Evolutionary conservation across 2,888 invertebrate species (phyloP).

Genomic region (Habroteleia sp.): DNA sequence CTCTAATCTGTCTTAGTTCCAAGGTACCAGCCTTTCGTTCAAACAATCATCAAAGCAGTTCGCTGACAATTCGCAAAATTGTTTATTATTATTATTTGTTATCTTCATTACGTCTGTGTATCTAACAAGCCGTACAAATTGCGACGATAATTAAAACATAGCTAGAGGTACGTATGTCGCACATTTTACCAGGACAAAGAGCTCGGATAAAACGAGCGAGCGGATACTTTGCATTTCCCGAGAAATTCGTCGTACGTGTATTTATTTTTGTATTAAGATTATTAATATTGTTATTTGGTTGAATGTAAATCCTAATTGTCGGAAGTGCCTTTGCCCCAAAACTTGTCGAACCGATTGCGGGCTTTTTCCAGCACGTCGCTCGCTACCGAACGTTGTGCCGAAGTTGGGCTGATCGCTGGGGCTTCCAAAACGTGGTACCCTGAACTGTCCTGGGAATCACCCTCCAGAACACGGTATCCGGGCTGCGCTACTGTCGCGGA

Average conservation of each 20-base stretch:
- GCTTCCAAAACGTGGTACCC: slow-evolving; percentile 80
- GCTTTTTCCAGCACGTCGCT: slow-evolving; percentile 90
- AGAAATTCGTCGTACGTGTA: slow-evolving; percentile 63
- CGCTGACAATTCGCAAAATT: slow-evolving; percentile 49
- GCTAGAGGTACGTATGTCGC: slow-evolving; percentile 54
- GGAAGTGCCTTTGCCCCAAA: slow-evolving; percentile 86
- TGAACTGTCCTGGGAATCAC: slow-evolving; percentile 77
- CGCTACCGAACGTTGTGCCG: slow-evolving; percentile 82
- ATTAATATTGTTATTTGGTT: slow-evolving; percentile 40
- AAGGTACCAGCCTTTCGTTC: slow-evolving; percentile 66
- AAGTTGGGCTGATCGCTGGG: slow-evolving; percentile 71
- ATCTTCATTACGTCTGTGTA: slow-evolving; percentile 42
- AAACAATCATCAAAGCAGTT: slow-evolving; percentile 51
- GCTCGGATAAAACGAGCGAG: slow-evolving; percentile 66
- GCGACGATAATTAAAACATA: slow-evolving; percentile 66
- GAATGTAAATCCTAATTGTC: slow-evolving; percentile 71
- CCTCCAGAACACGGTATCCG: slow-evolving; percentile 83
- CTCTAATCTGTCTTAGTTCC: slow-evolving; percentile 47
- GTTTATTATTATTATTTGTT: slow-evolving; percentile 10
- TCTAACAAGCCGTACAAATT: slow-evolving; percentile 67
- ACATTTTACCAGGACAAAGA: slow-evolving; percentile 64
- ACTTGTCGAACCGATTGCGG: slow-evolving; percentile 91
- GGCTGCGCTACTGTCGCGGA: slow-evolving; percentile 83
- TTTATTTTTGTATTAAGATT: slow-evolving; percentile 42
- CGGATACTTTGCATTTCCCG: slow-evolving; percentile 61